These are phyloP conservation scores for Leucophenga montana DNA, from an alignment of 2,888 invertebrate genomes.

Conservation along the genomic window DNA sequence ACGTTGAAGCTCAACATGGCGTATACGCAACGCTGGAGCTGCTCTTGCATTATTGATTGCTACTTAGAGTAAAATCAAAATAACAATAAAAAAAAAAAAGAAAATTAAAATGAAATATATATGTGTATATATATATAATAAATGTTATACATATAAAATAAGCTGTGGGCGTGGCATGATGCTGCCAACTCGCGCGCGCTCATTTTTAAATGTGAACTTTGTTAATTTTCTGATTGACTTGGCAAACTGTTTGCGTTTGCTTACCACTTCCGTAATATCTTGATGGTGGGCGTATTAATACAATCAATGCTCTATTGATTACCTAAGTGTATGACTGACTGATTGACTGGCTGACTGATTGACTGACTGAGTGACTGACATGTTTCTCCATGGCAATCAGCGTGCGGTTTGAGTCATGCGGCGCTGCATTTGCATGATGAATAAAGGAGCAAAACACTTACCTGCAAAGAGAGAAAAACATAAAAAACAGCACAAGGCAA, in stretches of 20 bases:
- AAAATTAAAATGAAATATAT: not conserved
- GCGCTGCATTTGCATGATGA: too few relatives aligned
- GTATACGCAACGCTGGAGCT: too few relatives aligned
- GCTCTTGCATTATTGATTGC: not conserved
- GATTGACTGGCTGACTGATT: too few relatives aligned
- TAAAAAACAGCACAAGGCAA: not conserved
- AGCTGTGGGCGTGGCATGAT: not conserved
- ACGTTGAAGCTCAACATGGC: not conserved
- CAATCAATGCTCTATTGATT: too few relatives aligned
- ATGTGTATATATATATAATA: not conserved
- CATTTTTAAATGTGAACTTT: conserved; percentile 23
- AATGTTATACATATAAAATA: too few relatives aligned
- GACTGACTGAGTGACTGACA: too few relatives aligned
- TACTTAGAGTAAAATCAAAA: not conserved
- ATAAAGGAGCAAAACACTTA: not conserved
- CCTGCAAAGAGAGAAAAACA: conserved; percentile 9
- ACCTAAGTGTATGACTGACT: too few relatives aligned
- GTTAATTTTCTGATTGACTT: conserved; percentile 34
- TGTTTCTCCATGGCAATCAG: too few relatives aligned
- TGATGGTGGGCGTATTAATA: too few relatives aligned
- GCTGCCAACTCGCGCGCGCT: not conserved
- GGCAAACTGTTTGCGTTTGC: not conserved
- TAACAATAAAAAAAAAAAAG: not conserved
- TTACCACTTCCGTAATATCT: too few relatives aligned
- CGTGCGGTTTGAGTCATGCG: too few relatives aligned